Evolutionary conservation across 2,888 invertebrate genomes (phyloP), one percentile per base, ranked within the genome.

Genomic region (Teleogryllus oceanicus): DNA sequence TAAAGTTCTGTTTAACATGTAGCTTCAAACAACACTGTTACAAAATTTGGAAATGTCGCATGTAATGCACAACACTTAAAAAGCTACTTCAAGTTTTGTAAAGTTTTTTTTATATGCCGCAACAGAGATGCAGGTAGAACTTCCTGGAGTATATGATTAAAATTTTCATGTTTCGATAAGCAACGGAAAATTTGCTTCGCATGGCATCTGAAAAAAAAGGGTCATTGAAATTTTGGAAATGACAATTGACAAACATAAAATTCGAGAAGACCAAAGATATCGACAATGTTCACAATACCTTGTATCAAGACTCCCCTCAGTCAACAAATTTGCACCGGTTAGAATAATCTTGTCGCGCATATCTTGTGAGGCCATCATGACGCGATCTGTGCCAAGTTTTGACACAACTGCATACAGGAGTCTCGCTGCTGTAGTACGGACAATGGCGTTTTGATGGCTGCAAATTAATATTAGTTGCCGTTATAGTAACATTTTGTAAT

Each of bases 231-330:
- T 13, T 4, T 4, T 75, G 8, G 11, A 18, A 75, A 20, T 20
- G 18, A 75, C 75, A 13, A 20, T 75, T 75, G n/a, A 13, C 3
- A 18, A 10, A 20, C 24, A 75, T 20, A 21, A 24, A 75, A 37
- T 37, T 37, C 8, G 37, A 11, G 2, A 21, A 20, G 13, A 75
- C 21, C n/a, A 75, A 75, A 75, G 21, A 75, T 8, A 5, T 75
- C 8, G 21, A 4, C 75, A 75, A 3, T 20, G 8, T 20, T 20
- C 75, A 75, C 10, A 75, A 75, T 75, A 92, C 92, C 97, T 92
- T 0, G 96, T 94, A 83, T 97, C 96, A 49, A 95, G 90, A 85
- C 93, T 94, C 24, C 96, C 95, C 86, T 98, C 98, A 49, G 92
- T 92, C 11, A 96, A 88, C 82, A 97, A 91, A 85, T 94, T 94